Percentiles rank a stretch among this genome's conserved stretches.
phyloP scores from a whole-genome alignment of 1,140 invertebrate genomes.

The Atta colombica region DNA sequence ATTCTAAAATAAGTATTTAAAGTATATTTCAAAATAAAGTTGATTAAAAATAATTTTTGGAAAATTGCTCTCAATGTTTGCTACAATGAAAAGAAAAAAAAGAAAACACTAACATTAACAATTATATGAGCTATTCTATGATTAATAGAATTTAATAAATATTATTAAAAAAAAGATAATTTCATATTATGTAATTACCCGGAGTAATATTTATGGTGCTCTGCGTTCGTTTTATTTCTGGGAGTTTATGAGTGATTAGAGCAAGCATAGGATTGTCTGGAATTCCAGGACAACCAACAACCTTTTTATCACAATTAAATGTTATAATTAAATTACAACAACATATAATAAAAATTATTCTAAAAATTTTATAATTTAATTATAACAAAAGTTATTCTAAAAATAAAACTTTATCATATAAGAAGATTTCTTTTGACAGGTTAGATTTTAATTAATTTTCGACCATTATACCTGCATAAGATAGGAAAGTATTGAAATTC shows the following conservation, averaged over 20 bases:
- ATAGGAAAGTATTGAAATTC: slow-evolving; percentile 87
- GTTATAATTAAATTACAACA: not conserved
- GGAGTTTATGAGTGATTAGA: slow-evolving; percentile 80
- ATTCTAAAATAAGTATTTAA: not conserved
- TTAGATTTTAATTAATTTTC: not conserved
- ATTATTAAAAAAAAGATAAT: not conserved
- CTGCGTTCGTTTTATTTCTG: slow-evolving; percentile 79
- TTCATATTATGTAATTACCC: slow-evolving; percentile 70
- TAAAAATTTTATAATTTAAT: not conserved
- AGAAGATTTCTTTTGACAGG: not conserved
- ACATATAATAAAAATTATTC: not conserved
- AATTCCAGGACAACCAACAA: slow-evolving; percentile 76
- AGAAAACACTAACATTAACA: not conserved
- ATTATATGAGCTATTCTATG: not conserved
- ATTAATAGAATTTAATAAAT: not conserved
- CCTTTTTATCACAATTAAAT: slow-evolving; percentile 54
- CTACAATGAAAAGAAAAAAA: not conserved
- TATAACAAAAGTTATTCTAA: not conserved
- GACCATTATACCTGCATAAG: slow-evolving; percentile 71
- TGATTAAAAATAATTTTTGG: not conserved
- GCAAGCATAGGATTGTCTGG: slow-evolving; percentile 83
- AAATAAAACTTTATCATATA: not conserved
- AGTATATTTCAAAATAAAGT: not conserved
- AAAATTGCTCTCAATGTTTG: not conserved
- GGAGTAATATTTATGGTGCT: slow-evolving; percentile 74